Conservation (phyloP, 2,888 invertebrate species). For the Hydraecia micacea region DNA sequence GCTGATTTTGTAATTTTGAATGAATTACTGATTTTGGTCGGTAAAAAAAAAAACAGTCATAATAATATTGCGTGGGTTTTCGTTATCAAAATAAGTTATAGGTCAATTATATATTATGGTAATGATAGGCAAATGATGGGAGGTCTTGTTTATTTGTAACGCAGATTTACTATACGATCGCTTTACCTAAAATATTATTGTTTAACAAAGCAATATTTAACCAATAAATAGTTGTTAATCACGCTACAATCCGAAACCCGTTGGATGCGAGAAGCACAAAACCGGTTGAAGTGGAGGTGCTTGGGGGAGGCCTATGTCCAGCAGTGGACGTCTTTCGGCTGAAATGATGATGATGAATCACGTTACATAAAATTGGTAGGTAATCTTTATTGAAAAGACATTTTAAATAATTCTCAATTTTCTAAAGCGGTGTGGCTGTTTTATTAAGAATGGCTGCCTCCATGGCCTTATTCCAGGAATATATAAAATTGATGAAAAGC, state of each 20-base stretch:
- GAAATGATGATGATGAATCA: too few species aligned
- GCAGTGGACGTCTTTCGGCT: too few species aligned
- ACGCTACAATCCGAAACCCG: neutral
- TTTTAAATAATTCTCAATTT: neutral
- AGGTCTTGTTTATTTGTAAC: conserved; percentile 4
- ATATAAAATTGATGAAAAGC: neutral
- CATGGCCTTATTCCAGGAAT: neutral
- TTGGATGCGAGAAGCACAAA: too few species aligned
- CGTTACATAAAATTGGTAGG: neutral
- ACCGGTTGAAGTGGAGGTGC: too few species aligned
- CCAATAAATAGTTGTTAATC: neutral
- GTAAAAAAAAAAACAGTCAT: conserved; percentile 1
- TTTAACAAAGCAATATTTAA: conserved; percentile 5
- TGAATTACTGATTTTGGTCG: too few species aligned
- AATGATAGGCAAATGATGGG: neutral
- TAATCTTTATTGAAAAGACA: neutral
- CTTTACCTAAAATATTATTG: neutral
- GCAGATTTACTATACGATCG: neutral
- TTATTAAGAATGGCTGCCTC: neutral
- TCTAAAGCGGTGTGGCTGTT: too few species aligned
- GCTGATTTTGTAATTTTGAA: too few species aligned
- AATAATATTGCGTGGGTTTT: conserved; percentile 20
- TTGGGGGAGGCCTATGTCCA: too few species aligned
- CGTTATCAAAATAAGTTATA: conserved; percentile 16
- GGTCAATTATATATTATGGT: neutral